A percentile compares a stretch with the other conserved stretches of the same genome.
phyloP scores from a whole-genome alignment of 2,888 invertebrate genomes.

The Plemyria rubiginata region DNA sequence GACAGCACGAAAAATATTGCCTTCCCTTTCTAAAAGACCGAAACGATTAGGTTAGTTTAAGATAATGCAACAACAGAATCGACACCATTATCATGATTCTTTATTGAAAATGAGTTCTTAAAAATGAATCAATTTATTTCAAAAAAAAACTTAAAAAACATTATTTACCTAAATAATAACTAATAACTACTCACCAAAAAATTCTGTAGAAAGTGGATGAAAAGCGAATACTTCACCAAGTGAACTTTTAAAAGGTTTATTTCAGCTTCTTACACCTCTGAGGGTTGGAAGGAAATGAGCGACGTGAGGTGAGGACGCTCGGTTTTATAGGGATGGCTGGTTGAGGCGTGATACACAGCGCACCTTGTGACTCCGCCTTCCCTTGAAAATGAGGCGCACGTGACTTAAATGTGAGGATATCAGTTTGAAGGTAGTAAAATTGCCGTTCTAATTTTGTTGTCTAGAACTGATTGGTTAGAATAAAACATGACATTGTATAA shows the following conservation, averaged over 20 bases:
- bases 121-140: too few species aligned
- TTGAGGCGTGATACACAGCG: slow-evolving; percentile 52
- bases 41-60: too few species aligned
- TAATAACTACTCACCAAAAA: slow-evolving; percentile 25
- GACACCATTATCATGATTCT: too few species aligned
- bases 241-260: slow-evolving; percentile 17
- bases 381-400: not conserved
- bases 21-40: too few species aligned
- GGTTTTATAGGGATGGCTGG: slow-evolving; percentile 67
- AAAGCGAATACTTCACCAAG: slow-evolving; percentile 3
- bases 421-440: too few species aligned
- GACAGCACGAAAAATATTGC: too few species aligned
- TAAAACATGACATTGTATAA: too few species aligned
- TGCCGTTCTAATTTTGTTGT: too few species aligned
- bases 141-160: not conserved
- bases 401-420: not conserved
- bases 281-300: slow-evolving; percentile 74
- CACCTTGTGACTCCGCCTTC: slow-evolving; percentile 48
- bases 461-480: too few species aligned
- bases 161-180: not conserved
- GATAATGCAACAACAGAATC: too few species aligned
- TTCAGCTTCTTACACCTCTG: slow-evolving; percentile 38
- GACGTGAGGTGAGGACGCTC: slow-evolving; percentile 54
- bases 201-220: not conserved
- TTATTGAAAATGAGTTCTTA: too few species aligned